phyloP scores from a whole-genome alignment of 2,113 vertebrate species.

The Tauraco erythrolophus region DNA sequence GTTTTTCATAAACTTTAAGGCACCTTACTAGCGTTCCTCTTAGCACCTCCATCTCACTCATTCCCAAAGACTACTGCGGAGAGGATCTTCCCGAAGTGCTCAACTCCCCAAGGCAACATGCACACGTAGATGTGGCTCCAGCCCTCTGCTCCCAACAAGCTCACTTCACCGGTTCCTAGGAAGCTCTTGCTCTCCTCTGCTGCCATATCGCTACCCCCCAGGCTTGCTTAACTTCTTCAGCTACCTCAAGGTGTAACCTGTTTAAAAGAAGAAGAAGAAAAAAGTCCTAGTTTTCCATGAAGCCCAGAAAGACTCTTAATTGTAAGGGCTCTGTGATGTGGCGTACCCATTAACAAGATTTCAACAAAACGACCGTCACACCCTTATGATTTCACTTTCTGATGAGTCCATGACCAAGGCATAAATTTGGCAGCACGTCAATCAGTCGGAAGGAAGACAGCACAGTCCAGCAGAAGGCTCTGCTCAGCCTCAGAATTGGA shows the following conservation, averaged over 20 bases:
- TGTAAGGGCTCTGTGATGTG: neutral
- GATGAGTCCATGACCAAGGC: neutral
- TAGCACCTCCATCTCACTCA: neutral
- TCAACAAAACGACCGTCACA: neutral
- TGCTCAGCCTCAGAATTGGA: neutral
- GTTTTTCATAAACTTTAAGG: neutral
- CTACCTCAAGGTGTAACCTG: neutral
- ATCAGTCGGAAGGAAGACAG: neutral
- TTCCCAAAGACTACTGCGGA: accelerated
- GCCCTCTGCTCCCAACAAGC: neutral
- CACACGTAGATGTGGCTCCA: neutral
- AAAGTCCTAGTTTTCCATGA: neutral
- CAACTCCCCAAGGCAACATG: accelerated
- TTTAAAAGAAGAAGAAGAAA: neutral
- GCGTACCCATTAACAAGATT: neutral
- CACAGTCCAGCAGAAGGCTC: neutral
- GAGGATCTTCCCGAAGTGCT: neutral
- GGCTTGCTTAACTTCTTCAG: neutral
- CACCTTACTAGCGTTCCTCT: neutral
- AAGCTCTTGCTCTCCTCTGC: neutral
- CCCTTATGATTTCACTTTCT: neutral
- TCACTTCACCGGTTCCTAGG: neutral
- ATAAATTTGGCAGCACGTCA: neutral
- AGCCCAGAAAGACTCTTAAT: neutral
- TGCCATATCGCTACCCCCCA: neutral